phyloP scores from a whole-genome alignment of 2,113 vertebrate species.

The Zapornia atra region DNA sequence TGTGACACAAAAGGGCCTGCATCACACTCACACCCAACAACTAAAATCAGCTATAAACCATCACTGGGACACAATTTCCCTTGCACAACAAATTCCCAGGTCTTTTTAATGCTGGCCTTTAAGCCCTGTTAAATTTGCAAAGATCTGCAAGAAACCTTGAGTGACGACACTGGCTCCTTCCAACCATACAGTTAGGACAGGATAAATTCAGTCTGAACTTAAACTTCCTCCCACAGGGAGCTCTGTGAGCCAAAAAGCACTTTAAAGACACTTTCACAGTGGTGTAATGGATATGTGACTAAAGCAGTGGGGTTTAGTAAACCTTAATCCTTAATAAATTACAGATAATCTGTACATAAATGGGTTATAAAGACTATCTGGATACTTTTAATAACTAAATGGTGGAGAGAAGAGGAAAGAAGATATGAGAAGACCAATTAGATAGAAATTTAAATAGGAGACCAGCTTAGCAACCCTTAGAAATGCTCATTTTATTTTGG shows the following conservation, averaged over 20 bases:
- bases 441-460: neutral
- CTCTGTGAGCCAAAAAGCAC: neutral
- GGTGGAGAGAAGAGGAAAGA: neutral
- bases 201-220: slow-evolving; percentile 36
- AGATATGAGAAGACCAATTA: neutral
- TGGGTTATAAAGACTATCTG: neutral
- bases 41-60: too few relatives aligned
- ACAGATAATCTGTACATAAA: slow-evolving; percentile 16
- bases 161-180: neutral
- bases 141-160: neutral
- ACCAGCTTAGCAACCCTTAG: neutral
- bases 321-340: slow-evolving; percentile 35
- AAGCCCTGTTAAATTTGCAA: neutral
- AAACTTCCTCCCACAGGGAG: slow-evolving; percentile 5
- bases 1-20: neutral
- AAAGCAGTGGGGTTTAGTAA: neutral
- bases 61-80: neutral
- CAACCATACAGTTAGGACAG: neutral
- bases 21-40: neutral
- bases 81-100: neutral
- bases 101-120: neutral
- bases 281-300: slow-evolving; percentile 11
- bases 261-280: neutral
- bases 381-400: neutral
- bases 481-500: slow-evolving; percentile 15